These are phyloP conservation scores for Onychostoma macrolepis DNA, from an alignment of 2,113 vertebrate genomes.

Conservation along the genomic window DNA sequence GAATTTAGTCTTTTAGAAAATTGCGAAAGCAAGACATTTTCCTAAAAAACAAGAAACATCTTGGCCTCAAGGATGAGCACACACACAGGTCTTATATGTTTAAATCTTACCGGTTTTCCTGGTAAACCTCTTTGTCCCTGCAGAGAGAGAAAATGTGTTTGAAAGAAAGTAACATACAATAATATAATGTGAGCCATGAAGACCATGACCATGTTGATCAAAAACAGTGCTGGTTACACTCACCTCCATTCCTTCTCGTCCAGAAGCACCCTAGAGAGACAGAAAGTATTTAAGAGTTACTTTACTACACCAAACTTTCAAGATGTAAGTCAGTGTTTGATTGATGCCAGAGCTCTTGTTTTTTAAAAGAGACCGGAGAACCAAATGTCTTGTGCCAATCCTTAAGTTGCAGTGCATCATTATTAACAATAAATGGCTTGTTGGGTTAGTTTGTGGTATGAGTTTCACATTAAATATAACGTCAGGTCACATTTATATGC, in stretches of 20 bases:
- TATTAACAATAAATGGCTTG: neutral
- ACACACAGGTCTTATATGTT: neutral
- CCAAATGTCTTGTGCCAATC: neutral
- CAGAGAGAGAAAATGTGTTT: conserved; percentile 50
- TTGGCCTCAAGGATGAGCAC: neutral
- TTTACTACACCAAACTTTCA: neutral
- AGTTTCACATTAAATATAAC: neutral
- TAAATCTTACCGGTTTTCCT: conserved; percentile 80
- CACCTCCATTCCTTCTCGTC: conserved; percentile 43
- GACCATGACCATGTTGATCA: conserved; percentile 18
- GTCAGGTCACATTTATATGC: neutral
- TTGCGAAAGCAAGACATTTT: neutral
- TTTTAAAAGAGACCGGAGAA: neutral
- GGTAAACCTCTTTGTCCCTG: conserved; percentile 83
- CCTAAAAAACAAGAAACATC: conserved; percentile 21
- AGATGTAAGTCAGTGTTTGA: neutral
- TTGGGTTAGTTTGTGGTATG: neutral
- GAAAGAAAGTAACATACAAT: conserved; percentile 42
- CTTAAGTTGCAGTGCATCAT: neutral
- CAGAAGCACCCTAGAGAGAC: conserved; percentile 42
- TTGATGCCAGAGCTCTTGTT: neutral
- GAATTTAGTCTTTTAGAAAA: neutral
- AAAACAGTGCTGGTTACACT: neutral
- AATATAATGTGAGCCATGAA: conserved; percentile 65
- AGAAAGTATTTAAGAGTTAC: conserved; percentile 22